phyloP scores from a whole-genome alignment of 1,140 invertebrate species.

The Lineus longissimus region DNA sequence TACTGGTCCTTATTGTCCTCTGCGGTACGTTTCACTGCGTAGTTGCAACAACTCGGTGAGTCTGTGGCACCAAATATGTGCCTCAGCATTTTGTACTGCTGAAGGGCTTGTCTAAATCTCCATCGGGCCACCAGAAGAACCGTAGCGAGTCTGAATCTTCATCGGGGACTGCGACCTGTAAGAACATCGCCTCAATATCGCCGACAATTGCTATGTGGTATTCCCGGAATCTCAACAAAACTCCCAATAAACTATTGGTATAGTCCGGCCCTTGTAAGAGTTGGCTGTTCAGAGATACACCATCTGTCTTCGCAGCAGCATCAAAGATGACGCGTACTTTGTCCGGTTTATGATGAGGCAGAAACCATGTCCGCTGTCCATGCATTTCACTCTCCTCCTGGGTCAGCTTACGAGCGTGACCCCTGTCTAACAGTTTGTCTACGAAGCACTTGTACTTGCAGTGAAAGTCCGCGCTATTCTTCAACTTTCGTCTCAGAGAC shows the following conservation, averaged over 20 bases:
- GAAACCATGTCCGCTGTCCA: slow-evolving; percentile 16
- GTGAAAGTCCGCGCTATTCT: too few species aligned
- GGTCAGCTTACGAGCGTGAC: background rate
- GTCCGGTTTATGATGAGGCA: slow-evolving; percentile 30
- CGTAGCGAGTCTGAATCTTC: slow-evolving; percentile 14
- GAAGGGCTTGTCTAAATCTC: slow-evolving; percentile 10
- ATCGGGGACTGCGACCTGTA: slow-evolving; percentile 17
- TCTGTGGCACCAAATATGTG: slow-evolving; percentile 22
- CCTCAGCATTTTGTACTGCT: slow-evolving; percentile 20
- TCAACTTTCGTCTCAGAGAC: too few species aligned
- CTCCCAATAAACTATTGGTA: slow-evolving; percentile 32
- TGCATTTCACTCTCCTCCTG: background rate
- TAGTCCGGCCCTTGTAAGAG: slow-evolving; percentile 42
- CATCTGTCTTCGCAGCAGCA: slow-evolving; percentile 18
- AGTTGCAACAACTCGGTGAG: slow-evolving; percentile 22
- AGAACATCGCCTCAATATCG: slow-evolving; percentile 26
- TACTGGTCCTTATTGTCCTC: slow-evolving; percentile 3
- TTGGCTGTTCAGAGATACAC: slow-evolving; percentile 30
- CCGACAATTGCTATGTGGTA: slow-evolving; percentile 22
- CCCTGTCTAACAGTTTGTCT: background rate
- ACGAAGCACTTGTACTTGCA: too few species aligned
- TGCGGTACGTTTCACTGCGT: slow-evolving; percentile 17
- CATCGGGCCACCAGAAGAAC: too few species aligned
- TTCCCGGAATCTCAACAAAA: slow-evolving; percentile 24
- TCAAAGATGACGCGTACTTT: too few species aligned